Evolutionary conservation across 2,113 vertebrate genomes (phyloP), one percentile per base, ranked within the genome.

Genomic region (Tychaedon coryphoeus): DNA sequence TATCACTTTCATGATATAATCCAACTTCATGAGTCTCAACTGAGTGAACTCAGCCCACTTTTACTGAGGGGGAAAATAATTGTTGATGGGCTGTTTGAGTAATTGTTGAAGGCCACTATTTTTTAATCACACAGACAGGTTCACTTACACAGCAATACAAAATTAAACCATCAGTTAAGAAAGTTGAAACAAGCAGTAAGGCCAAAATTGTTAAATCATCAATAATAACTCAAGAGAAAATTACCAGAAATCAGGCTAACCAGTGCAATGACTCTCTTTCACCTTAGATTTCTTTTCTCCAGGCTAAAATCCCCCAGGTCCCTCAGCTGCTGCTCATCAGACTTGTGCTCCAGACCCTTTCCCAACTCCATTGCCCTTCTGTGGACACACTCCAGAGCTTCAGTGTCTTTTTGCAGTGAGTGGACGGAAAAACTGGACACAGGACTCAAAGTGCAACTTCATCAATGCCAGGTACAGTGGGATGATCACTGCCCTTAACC

Each of bases 291-390:
- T 19, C 15, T 51, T 45, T 72, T 57, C 24, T 65, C 19, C 19
- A 58, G 26, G 1, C 36, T 43, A 23, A 71, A n/a, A 23, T 25
- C 0, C 0, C 13, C 23, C 19, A n/a, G 3, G 7, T 45, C 11
- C 7, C 24, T 45, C 57, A 45, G n/a, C 25, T 10, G 1, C 5
- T 40, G 24, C 18, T 60, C 15, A 7, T 9, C 40, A n/a, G 19
- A 6, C 12, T 22, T 61, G 10, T 38, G 19, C 24, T 56, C 51
- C 36, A 73, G 33, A 51, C 5, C 26, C 22, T 50, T 45, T 16
- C 19, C 18, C 14, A 62, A 6, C 3, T 16, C 28, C 3, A 2
- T 2, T 72, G 6, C 2, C 4, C 10, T 38, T 43, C 47, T 54
- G 10, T 16, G 18, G 47, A 56, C 34, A 19, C 1, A 0, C 5